A percentile compares a stretch with the other conserved stretches of the same genome.
Conservation (phyloP, 2,888 invertebrate genomes). For the Cantharis rufa region DNA sequence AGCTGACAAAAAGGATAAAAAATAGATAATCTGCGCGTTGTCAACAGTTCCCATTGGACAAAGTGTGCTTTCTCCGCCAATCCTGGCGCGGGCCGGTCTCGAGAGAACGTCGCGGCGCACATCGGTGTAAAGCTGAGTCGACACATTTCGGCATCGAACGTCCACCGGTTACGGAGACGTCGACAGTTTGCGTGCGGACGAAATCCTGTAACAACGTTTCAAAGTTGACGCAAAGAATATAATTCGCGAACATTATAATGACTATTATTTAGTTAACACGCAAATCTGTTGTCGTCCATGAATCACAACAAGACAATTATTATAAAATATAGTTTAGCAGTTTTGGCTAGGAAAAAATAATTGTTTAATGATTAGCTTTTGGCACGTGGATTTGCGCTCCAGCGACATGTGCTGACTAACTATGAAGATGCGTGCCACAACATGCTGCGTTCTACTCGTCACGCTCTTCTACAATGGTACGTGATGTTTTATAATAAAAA, state of each 20-base stretch:
- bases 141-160: constrained; percentile 27
- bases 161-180: constrained; percentile 12
- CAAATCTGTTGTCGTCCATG: constrained; percentile 9
- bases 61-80: constrained; percentile 46
- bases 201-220: constrained; percentile 17
- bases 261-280: constrained; percentile 15
- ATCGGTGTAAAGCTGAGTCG: constrained; percentile 26
- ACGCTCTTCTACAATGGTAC: constrained; percentile 46
- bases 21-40: constrained; percentile 46
- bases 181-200: constrained; percentile 39
- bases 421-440: constrained; percentile 45
- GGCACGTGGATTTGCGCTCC: constrained; percentile 33
- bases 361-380: constrained; percentile 24
- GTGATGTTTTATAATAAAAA: constrained; percentile 35
- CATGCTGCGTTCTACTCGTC: constrained; percentile 44
- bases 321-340: constrained; percentile 19
- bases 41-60: constrained; percentile 45
- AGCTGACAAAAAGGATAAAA: constrained; percentile 31
- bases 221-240: constrained; percentile 11
- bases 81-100: constrained; percentile 39
- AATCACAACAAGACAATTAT: constrained; percentile 14
- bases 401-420: constrained; percentile 36
- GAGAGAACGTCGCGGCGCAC: constrained; percentile 35
- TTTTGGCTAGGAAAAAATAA: not conserved
- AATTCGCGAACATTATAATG: constrained; percentile 19